phyloP scores from a whole-genome alignment of 2,888 invertebrate genomes.

The Argyresthia goedartella region DNA sequence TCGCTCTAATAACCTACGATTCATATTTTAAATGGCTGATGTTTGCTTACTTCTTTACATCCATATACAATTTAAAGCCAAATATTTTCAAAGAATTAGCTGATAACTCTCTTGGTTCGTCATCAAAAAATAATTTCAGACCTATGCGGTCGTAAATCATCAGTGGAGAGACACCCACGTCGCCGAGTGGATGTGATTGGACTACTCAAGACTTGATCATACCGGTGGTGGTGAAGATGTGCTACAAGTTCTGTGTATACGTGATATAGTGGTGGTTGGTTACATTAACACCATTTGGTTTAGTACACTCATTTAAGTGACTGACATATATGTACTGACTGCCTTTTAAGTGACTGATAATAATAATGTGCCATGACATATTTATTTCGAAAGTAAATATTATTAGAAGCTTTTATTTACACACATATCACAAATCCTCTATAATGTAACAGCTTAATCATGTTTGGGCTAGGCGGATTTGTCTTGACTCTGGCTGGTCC shows the following conservation, averaged over 20 bases:
- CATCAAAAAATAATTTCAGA: constrained; percentile 23
- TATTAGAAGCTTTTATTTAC: too few relatives aligned
- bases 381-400: too few relatives aligned
- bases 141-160: constrained; percentile 41
- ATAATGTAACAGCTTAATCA: too few relatives aligned
- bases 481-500: too few relatives aligned
- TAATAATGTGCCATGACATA: too few relatives aligned
- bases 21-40: too few relatives aligned
- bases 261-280: not conserved
- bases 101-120: constrained; percentile 8
- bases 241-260: not conserved
- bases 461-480: too few relatives aligned
- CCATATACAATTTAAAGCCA: too few relatives aligned
- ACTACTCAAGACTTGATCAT: constrained; percentile 13
- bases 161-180: constrained; percentile 47
- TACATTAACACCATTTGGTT: constrained; percentile 6
- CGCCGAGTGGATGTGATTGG: constrained; percentile 24
- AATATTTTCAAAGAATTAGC: too few relatives aligned
- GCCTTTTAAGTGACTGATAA: not conserved
- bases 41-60: too few relatives aligned
- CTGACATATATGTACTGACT: constrained; percentile 1
- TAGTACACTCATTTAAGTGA: constrained; percentile 5
- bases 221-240: constrained; percentile 1
- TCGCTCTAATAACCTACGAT: too few relatives aligned
- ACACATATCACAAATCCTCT: too few relatives aligned